Evolutionary conservation across 2,797 vertebrate genomes (phyloP), one percentile per base, ranked within the genome.

Genomic region (Ambastaia sidthimunki): DNA sequence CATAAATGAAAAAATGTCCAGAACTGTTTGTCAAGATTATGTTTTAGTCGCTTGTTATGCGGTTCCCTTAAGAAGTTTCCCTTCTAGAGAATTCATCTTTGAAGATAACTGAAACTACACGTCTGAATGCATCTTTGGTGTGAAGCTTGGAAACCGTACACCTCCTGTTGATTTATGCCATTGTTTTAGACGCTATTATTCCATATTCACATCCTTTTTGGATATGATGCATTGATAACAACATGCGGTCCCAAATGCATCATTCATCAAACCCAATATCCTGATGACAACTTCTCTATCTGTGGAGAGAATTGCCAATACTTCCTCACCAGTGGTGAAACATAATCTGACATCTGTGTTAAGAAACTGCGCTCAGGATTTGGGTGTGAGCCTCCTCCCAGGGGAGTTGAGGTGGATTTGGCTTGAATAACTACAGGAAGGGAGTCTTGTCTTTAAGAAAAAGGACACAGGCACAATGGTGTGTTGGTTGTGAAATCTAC

Each of bases 381-480:
- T 62, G 66, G 76, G 76, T 2, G 67, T 60, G 52, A 77, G 37
- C 65, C 72, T 28, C 28, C 13, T 28, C 28, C 28, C 28, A n/a
- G 7, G 66, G 19, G 66, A 81, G 65, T 55, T 28, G 67, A 76
- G 74, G 74, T 81, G 59, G 74, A 55, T 63, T 65, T 75, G 48
- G 37, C 69, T 76, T 81, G 25, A 76, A 66, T 71, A 48, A 71
- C 31, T 66, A 65, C 52, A 74, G 65, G 57, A 50, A 77, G 71
- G 65, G 54, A 74, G 65, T 80, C 65, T 59, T 74, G 78, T 60
- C 54, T 80, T 69, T 74, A 41, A 59, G 44, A 60, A 23, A 59
- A 75, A 62, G 52, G 63, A 76, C 76, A 70, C 54, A 52, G 47
- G 16, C 11, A 59, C 57, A 60, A 69, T n/a, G 15, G 55, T 52